Conservation (phyloP, 2,797 vertebrate genomes). For the Chrysocyon brachyurus region DNA sequence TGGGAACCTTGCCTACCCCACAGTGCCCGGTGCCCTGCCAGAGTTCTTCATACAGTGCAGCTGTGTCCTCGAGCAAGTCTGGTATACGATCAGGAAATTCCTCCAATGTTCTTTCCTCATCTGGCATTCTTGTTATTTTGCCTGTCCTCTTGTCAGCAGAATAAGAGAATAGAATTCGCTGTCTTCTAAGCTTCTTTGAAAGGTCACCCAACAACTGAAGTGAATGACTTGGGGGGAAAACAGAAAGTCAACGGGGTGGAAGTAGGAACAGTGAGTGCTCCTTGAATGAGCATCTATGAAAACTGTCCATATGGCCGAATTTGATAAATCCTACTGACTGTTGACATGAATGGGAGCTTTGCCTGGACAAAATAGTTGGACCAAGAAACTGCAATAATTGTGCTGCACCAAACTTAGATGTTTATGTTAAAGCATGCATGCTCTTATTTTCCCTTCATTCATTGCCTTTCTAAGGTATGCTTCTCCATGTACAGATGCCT, state of each 20-base stretch:
- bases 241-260: not conserved
- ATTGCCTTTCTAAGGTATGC: not conserved
- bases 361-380: slow-evolving; percentile 1
- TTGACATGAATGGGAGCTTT: slow-evolving; percentile 50
- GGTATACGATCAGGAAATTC: not conserved
- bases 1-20: not conserved
- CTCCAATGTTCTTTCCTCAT: not conserved
- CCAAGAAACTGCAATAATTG: not conserved
- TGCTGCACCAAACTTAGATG: not conserved
- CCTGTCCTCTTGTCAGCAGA: not conserved
- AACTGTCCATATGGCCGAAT: not conserved
- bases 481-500: not conserved
- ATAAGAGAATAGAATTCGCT: not conserved
- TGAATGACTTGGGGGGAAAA: not conserved
- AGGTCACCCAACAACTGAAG: not conserved
- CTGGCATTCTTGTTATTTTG: not conserved
- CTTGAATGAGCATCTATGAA: slow-evolving; percentile 27
- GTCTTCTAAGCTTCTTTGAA: not conserved
- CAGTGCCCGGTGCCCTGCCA: not conserved
- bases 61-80: slow-evolving; percentile 2
- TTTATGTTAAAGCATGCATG: not conserved
- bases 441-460: not conserved
- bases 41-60: not conserved
- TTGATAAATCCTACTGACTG: not conserved
- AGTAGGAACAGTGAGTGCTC: not conserved